Evolutionary conservation across 30 jellyfish, hydroid and myxozoan genomes (phyloP), one percentile per base, ranked within the genome.

Genomic region (Hydra vulgaris): DNA sequence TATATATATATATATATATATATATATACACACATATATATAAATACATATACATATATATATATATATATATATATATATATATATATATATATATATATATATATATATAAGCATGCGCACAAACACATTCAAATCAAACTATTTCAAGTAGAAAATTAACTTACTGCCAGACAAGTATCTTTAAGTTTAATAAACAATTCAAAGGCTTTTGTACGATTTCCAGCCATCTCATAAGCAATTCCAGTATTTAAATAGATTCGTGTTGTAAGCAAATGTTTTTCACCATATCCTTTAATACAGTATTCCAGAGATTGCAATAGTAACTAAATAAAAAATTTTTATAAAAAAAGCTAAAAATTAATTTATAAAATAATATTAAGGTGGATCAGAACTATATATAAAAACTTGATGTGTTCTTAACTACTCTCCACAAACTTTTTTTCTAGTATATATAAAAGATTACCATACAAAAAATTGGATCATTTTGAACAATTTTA

Each of bases 201-300:
- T 22, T 80, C 84, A 27, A 80, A 80, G 18, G 87, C 87, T 18
- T 23, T 25, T 15, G 40, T 21, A 20, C 54, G 21, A 8, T 70
- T 26, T 18, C 87, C 79, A 18, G 26, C 72, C 87, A 80, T 80
- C 27, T 82, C 89, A 73, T 82, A 82, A 4, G 79, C 79, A 18
- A 82, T 82, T 20, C 89, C 89, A 53, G 89, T 72, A 70, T 82
- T 82, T 23, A 82, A 21, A 17, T 23, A 73, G 21, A 82, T 82
- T 15, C 89, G 88, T 15, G 86, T 72, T 17, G 89, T 82, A 26
- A 82, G 87, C 17, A 82, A 27, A 55, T 82, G 89, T 22, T 82
- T 72, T 73, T 82, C 89, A 16, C 89, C 89, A 88, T 82, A 82
- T 8, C 81, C 89, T 74, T 82, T 82, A 24, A 72, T 25, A 53